phyloP scores from a whole-genome alignment of 2,113 vertebrate species.

The Odontophorus gujanensis region DNA sequence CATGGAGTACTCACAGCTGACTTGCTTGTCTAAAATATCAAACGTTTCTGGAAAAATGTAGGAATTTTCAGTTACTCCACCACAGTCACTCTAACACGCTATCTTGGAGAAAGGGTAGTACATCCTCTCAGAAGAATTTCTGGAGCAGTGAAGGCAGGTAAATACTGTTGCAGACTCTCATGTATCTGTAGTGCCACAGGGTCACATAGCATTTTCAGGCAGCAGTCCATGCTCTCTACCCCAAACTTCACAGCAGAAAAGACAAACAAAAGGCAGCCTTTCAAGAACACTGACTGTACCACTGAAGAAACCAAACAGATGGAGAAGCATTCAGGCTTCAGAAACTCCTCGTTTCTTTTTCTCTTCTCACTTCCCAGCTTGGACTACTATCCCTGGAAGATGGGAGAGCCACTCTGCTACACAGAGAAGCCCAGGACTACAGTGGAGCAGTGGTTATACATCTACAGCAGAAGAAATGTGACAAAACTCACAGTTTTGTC shows the following conservation, averaged over 20 bases:
- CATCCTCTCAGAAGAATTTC: neutral
- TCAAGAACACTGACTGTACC: neutral
- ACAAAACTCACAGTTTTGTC: neutral
- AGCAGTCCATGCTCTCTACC: neutral
- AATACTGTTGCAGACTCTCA: neutral
- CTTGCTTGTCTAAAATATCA: neutral
- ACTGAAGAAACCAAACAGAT: neutral
- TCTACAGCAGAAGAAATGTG: neutral
- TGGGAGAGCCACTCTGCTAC: neutral
- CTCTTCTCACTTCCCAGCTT: neutral
- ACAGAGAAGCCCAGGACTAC: neutral
- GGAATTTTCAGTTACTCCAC: neutral
- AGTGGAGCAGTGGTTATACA: neutral
- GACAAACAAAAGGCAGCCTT: neutral
- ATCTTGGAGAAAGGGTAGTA: neutral
- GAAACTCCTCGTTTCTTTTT: neutral
- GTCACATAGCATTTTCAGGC: neutral
- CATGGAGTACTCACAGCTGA: neutral
- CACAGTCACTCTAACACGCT: neutral
- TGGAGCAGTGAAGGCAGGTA: neutral
- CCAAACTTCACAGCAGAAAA: neutral
- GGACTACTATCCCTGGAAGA: neutral
- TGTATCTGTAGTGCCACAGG: neutral
- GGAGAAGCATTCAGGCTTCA: neutral
- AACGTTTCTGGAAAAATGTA: neutral